Base-by-base conservation (phyloP, 2,888 invertebrate genomes). In the Drosophila rellima region DNA sequence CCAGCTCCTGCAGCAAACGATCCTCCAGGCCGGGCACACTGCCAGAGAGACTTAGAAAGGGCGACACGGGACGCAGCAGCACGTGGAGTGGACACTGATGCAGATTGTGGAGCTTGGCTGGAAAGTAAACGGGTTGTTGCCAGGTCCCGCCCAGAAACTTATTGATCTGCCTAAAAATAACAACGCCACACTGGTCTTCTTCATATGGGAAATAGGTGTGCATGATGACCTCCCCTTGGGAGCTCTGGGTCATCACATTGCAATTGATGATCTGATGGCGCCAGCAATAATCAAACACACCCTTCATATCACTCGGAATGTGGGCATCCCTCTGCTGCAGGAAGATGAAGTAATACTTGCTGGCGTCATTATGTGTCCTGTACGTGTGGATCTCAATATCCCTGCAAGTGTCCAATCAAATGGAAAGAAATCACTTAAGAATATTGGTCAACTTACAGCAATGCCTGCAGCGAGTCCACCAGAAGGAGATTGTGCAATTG, bases 161-260 rank as follows among this genome's bases (percentile, higher is more conserved):
- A 56, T 89, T 90, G 15, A 90, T 76, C 20, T 65, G 44, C 2
- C 65, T 63, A 0, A 82, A 74, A 2, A 54, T 40, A 0, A 77
- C 70, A 5, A 66, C 37, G 2, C 66, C 74, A 29, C 90, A 90
- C 13, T 70, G 65, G 0, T 54, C 52, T 0, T 66, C 44, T 7
- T 74, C 81, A 40, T 78, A 90, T 0, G 90, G 90, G 42, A 82
- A 89, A 44, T 90, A 90, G 1, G 90, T 87, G 55, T 87, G 80
- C 50, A 90, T 51, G 7, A 81, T 37, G 15, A 90, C 67, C 23
- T 85, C 74, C 0, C 87, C 90, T 2, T 52, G 37, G 0, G 74
- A 42, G 26, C 65, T 78, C 39, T 90, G 89, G 0, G 88, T 75
- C 65, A 88, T 87, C 31, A 90, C 74, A 52, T 82, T 88, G 66